Conservation (phyloP, 2,888 invertebrate species). For the Drosophila percnosoma region DNA sequence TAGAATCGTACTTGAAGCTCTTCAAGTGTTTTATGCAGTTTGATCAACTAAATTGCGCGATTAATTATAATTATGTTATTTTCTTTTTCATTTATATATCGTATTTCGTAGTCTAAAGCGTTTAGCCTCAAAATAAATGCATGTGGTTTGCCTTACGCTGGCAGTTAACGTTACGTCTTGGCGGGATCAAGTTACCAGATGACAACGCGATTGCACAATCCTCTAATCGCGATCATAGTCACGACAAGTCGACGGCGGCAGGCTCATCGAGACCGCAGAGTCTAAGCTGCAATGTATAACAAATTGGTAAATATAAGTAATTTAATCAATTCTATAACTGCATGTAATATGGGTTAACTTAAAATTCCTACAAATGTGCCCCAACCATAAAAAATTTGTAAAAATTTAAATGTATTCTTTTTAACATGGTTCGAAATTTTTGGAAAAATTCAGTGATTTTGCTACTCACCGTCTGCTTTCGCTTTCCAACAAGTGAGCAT, state of each 20-base stretch:
- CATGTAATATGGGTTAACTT: neutral
- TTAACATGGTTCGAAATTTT: neutral
- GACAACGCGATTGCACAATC: conserved; percentile 32
- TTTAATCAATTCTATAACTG: neutral
- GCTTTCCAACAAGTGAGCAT: conserved; percentile 94
- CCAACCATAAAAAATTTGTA: neutral
- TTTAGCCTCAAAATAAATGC: conserved; percentile 73
- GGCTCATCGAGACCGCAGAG: conserved; percentile 84
- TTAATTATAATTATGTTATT: conserved; percentile 2
- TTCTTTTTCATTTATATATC: neutral
- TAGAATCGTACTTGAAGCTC: conserved; percentile 54
- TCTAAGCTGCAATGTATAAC: conserved; percentile 77
- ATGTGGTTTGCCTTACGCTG: conserved; percentile 52
- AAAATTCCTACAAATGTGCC: neutral
- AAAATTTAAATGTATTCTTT: neutral
- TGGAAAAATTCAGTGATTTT: neutral
- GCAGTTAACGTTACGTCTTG: conserved; percentile 74
- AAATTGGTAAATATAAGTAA: neutral
- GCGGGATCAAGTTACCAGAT: conserved; percentile 69
- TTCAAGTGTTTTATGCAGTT: conserved; percentile 37
- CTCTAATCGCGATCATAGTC: conserved; percentile 83
- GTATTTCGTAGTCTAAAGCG: conserved; percentile 21
- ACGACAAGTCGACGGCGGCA: conserved; percentile 84
- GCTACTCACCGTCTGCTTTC: conserved; percentile 89
- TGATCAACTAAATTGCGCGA: conserved; percentile 36